These are phyloP conservation scores for Gonocerus acuteangulatus DNA, from an alignment of 2,888 invertebrate genomes.

Conservation along the genomic window DNA sequence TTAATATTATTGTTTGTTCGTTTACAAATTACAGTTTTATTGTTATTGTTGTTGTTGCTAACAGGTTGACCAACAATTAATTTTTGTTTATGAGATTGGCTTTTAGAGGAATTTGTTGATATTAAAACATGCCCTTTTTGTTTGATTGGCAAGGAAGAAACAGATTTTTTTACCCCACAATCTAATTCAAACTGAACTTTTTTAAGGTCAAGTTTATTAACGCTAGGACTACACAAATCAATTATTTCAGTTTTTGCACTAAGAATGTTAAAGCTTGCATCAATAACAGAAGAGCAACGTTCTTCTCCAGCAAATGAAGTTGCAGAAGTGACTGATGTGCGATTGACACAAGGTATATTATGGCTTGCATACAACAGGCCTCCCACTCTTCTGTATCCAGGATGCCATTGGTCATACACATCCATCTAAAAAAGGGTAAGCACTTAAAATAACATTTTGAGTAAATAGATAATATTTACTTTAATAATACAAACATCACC, in stretches of 20 bases:
- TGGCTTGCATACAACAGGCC: slow-evolving; percentile 22
- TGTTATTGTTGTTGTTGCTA: slow-evolving; percentile 9
- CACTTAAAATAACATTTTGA: too few species aligned
- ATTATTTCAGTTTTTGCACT: not conserved
- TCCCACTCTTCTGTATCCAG: slow-evolving; percentile 20
- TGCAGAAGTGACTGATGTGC: not conserved
- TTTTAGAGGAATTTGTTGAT: not conserved
- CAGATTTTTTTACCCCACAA: not conserved
- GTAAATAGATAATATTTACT: too few species aligned
- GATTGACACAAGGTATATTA: slow-evolving; percentile 7
- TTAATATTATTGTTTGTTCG: slow-evolving; percentile 13
- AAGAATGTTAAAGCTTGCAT: not conserved
- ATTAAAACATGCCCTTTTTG: slow-evolving; percentile 5
- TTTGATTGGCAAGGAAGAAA: slow-evolving; percentile 6
- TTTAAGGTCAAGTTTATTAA: not conserved
- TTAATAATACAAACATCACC: too few species aligned
- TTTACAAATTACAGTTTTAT: slow-evolving; percentile 10
- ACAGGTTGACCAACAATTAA: not conserved
- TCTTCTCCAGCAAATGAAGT: slow-evolving; percentile 2
- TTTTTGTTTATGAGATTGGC: not conserved
- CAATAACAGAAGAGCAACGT: not conserved
- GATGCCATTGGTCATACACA: slow-evolving; percentile 3
- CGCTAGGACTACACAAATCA: not conserved
- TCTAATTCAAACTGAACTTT: slow-evolving; percentile 1
- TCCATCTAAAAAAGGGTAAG: slow-evolving; percentile 19